Evolutionary conservation across 2,888 invertebrate genomes (phyloP), one percentile per base, ranked within the genome.

Genomic region (Ommatoiulus sabulosus): DNA sequence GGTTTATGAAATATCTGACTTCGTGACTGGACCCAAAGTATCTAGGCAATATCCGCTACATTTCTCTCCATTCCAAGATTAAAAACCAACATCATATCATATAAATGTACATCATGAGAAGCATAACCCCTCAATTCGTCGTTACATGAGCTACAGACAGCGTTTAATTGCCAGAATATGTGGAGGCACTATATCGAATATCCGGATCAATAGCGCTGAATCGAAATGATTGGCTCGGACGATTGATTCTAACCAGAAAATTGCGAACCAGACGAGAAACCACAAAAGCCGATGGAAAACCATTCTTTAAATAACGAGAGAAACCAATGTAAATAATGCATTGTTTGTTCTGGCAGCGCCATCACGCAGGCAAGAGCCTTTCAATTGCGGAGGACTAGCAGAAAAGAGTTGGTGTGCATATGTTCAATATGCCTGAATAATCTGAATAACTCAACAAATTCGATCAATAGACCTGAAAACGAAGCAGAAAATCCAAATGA

Each of bases 401-500:
- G 5, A 63, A 72, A 24, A 72, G 24, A 6, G 24, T 24, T 17
- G 15, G 15, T 15, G 17, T 24, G 10, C 48, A 48, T 72, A 24
- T n/a, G 72, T 24, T 63, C 63, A 63, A 63, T n/a, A 63, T n/a
- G 72, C 24, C 72, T 72, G 72, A 24, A 72, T 24, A 63, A 63
- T n/a, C 72, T 72, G 72, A 10, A 72, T 24, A 63, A 63, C 63
- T 35, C 20, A 63, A 72, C 24, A 72, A 72, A n/a, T 72, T 24
- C 72, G 72, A 72, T 72, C 72, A 72, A 72, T 72, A 72, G 24
- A 7, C 24, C 7, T 24, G 24, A 72, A 72, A 72, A 72, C 72
- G 72, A 72, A 72, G 72, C 72, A 72, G 72, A 72, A 72, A 72
- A 72, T 72, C 72, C 72, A 72, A 72, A 72, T 24, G 63, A 72